Evolutionary conservation across 1,140 invertebrate species (phyloP), one percentile per base, ranked within the genome.

Genomic region (Acromyrmex heyeri): DNA sequence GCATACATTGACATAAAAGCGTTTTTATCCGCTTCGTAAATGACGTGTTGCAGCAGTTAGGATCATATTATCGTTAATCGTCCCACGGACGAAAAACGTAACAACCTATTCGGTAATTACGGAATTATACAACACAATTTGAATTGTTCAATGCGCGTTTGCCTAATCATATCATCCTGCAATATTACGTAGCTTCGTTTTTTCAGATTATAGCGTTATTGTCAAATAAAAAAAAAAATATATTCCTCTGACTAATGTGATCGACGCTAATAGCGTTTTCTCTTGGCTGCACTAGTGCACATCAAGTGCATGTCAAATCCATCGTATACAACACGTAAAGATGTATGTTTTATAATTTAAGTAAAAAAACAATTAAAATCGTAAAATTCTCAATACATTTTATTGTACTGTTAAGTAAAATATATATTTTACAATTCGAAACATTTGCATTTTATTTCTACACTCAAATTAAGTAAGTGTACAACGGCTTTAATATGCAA

Each of bases 1-100:
- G 78, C 67, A 82, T 72, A 59, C 53, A 82, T 72, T 61, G 69
- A 59, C 79, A 55, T 48, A 73, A 82, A 62, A 48, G 59, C 38
- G 69, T 83, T 75, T 83, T 73, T 83, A 75, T 75, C 79, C 0
- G 16, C 57, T 62, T 48, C 69, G 38, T 59, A 75, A 83, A 75
- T 83, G 55, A 83, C 55, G 24, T 61, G 55, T 83, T 44, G 69
- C 55, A 5, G 6, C 34, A 59, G 34, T 53, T 69, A 70, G 77
- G 69, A 62, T 48, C 79, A 16, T 59, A 83, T 61, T 73, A 83
- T 81, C 30, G 34, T 70, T 81, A 81, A 70, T 50, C 27, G 38
- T 50, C 48, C 24, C 10, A 12, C 55, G 24, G 8, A 10, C 24
- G 24, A 82, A 61, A 73, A 82, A 81, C 21, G 34, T 44, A 57